Conservation (phyloP, 2,797 vertebrate genomes). For the Epinephelus coioides region DNA sequence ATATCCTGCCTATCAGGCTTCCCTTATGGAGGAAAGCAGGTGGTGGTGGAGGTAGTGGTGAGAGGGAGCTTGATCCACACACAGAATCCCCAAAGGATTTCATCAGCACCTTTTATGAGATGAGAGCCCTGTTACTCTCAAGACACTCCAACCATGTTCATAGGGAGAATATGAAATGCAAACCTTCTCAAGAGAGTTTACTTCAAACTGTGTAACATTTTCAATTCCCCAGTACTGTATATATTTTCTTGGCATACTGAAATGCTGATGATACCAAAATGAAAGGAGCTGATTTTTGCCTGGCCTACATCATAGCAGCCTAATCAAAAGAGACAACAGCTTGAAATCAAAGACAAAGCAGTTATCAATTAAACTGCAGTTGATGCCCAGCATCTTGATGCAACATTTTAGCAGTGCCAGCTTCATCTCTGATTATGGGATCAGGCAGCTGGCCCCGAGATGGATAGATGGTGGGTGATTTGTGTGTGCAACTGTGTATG, state of each 20-base stretch:
- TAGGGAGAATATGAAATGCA: conserved; percentile 43
- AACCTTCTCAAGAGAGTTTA: conserved; percentile 51
- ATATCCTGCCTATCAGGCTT: conserved; percentile 73
- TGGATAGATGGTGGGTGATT: conserved; percentile 33
- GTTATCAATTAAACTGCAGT: conserved; percentile 60
- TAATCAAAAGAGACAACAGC: conserved; percentile 70
- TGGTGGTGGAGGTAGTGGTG: conserved; percentile 46
- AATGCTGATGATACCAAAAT: conserved; percentile 50
- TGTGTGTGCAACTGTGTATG: conserved; percentile 8
- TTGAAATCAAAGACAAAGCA: conserved; percentile 73
- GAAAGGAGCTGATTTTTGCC: conserved; percentile 37
- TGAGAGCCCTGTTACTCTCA: conserved; percentile 47
- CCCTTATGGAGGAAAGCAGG: conserved; percentile 58
- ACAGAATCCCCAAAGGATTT: conserved; percentile 59
- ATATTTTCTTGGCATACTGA: conserved; percentile 35
- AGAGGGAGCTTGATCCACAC: conserved; percentile 46
- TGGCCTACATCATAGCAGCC: conserved; percentile 38
- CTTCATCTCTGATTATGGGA: conserved; percentile 65
- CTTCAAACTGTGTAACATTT: conserved; percentile 42
- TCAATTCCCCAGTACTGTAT: conserved; percentile 22
- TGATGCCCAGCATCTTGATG: conserved; percentile 61
- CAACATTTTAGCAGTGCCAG: conserved; percentile 38
- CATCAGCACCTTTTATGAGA: conserved; percentile 66
- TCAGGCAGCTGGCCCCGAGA: conserved; percentile 62
- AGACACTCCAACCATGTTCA: conserved; percentile 36